These are phyloP conservation scores for Apogon hyalosoma DNA, from an alignment of 2,797 vertebrate species.

Conservation along the genomic window DNA sequence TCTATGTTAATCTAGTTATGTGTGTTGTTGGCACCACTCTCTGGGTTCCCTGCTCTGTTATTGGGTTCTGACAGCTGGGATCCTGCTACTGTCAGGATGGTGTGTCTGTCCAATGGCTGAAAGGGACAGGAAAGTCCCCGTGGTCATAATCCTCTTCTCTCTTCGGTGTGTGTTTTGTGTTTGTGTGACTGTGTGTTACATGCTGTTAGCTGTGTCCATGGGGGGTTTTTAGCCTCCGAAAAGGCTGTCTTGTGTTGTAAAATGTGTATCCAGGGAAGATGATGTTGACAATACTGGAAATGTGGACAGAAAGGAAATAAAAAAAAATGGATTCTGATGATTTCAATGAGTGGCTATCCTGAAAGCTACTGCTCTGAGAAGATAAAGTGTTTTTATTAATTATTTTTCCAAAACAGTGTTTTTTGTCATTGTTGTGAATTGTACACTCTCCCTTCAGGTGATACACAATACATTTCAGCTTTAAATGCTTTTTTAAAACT, in stretches of 20 bases:
- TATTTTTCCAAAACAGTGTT: not conserved
- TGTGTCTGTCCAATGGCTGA: conserved; percentile 36
- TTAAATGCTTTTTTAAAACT: not conserved
- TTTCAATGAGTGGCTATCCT: not conserved
- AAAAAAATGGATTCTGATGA: not conserved
- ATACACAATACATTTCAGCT: not conserved
- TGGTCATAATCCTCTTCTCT: conserved; percentile 64
- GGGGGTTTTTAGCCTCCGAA: conserved; percentile 31
- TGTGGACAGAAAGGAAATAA: conserved; percentile 13
- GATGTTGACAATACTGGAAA: not conserved
- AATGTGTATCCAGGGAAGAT: conserved; percentile 22
- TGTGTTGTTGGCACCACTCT: conserved; percentile 48
- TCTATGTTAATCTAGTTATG: conserved; percentile 75
- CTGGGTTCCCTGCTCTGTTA: conserved; percentile 34
- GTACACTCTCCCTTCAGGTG: not conserved
- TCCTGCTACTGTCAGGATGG: conserved; percentile 36
- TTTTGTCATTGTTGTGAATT: not conserved
- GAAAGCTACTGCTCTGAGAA: not conserved
- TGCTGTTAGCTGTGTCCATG: conserved; percentile 4
- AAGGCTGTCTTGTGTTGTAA: conserved; percentile 36
- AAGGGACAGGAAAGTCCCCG: conserved; percentile 62
- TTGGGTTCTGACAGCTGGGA: conserved; percentile 35
- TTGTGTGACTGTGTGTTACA: conserved; percentile 32
- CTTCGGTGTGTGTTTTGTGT: conserved; percentile 30
- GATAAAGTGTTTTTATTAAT: conserved; percentile 9